Evolutionary conservation across 2,113 vertebrate genomes (phyloP).

Genomic region (Peromyscus maniculatus): DNA sequence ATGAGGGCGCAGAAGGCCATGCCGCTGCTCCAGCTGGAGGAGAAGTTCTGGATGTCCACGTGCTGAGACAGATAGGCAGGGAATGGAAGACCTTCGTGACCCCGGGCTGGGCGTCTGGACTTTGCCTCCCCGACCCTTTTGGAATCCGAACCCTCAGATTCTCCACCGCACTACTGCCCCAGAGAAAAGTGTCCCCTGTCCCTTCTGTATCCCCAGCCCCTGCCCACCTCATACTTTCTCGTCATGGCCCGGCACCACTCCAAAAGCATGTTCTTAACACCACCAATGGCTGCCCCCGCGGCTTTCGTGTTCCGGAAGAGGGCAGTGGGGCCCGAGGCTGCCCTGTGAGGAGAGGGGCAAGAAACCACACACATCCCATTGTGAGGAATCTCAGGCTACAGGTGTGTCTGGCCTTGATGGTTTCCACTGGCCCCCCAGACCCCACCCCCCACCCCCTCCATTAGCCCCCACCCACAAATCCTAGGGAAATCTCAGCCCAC

Average conservation of each 20-base stretch:
- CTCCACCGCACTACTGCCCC: background rate
- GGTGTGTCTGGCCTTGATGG: background rate
- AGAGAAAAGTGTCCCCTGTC: background rate
- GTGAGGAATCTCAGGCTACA: background rate
- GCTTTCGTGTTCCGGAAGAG: conserved; percentile 82
- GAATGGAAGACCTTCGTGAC: background rate
- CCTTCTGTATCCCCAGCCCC: rapidly evolving
- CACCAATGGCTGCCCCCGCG: conserved; percentile 58
- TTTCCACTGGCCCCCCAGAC: background rate
- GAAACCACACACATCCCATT: background rate
- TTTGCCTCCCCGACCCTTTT: background rate
- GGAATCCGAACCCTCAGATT: background rate
- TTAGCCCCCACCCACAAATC: background rate
- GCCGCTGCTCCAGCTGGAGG: conserved; percentile 88
- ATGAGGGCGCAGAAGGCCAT: conserved; percentile 90
- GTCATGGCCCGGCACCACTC: conserved; percentile 89
- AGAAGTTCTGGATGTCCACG: conserved; percentile 90
- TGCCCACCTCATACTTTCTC: conserved; percentile 84
- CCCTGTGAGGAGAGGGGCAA: conserved; percentile 64
- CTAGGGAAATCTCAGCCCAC: background rate
- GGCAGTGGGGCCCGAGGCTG: conserved; percentile 83
- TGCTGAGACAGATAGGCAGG: conserved; percentile 61
- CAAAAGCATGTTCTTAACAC: conserved; percentile 87
- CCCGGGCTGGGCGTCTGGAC: no score
- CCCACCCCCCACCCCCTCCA: background rate